Conservation (phyloP, 2,888 invertebrate genomes). For the Pollenia amentaria region DNA sequence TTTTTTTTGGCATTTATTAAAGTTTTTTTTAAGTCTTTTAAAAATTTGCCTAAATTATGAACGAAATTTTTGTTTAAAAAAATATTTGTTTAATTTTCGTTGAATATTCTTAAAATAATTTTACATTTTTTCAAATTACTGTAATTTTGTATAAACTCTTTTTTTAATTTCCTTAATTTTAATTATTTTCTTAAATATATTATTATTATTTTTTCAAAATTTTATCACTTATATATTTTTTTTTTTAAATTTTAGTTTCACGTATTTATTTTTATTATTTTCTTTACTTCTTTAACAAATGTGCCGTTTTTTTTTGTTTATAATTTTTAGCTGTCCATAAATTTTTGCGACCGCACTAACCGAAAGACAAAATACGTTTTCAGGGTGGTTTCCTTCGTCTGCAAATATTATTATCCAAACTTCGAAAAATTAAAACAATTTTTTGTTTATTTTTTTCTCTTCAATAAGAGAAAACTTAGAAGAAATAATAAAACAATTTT, state of each 20-base stretch:
- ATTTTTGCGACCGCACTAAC: conserved; percentile 81
- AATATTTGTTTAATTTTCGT: too few relatives aligned
- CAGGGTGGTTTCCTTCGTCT: conserved; percentile 80
- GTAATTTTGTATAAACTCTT: neutral
- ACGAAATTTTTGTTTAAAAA: too few relatives aligned
- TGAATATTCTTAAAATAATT: too few relatives aligned
- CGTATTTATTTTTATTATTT: conserved; percentile 15
- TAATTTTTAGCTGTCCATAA: neutral
- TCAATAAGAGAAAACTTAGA: conserved; percentile 35
- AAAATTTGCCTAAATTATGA: too few relatives aligned
- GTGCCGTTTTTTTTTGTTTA: conserved; percentile 27
- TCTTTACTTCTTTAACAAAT: neutral
- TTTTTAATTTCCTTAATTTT: neutral
- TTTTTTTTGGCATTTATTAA: too few relatives aligned
- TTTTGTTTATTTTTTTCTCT: conserved; percentile 9
- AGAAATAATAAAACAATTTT: neutral
- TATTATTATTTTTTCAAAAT: neutral
- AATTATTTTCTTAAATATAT: neutral
- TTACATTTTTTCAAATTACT: too few relatives aligned
- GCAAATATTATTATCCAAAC: conserved; percentile 69
- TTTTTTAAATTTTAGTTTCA: neutral
- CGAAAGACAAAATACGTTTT: conserved; percentile 83
- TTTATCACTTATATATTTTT: neutral
- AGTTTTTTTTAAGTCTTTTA: too few relatives aligned
- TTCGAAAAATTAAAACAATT: conserved; percentile 58